Evolutionary conservation across 2,797 vertebrate species (phyloP).

Genomic region (Syndactyla subalaris): DNA sequence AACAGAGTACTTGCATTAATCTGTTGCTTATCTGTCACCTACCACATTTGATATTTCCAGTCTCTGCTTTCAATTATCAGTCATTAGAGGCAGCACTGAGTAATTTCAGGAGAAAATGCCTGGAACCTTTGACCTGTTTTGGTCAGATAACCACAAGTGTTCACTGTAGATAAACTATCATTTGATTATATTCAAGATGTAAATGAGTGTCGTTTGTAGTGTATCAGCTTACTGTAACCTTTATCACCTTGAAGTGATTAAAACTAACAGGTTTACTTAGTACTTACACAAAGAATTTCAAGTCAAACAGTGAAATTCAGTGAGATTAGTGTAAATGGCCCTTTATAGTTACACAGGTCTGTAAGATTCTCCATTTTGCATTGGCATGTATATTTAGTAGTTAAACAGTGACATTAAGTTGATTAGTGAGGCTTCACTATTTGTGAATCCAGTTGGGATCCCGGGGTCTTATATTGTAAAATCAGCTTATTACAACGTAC

Average conservation of each 20-base stretch:
- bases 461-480: background rate
- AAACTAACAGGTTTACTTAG: constrained; percentile 71
- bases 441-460: background rate
- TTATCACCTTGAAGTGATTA: constrained; percentile 71
- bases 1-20: constrained; percentile 78
- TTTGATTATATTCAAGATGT: constrained; percentile 75
- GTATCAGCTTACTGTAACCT: constrained; percentile 71
- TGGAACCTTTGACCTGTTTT: constrained; percentile 87
- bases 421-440: background rate
- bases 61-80: constrained; percentile 90
- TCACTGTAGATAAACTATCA: constrained; percentile 87
- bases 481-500: background rate
- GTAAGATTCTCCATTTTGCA: constrained; percentile 37
- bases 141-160: constrained; percentile 88
- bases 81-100: constrained; percentile 81
- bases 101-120: constrained; percentile 83
- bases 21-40: constrained; percentile 80
- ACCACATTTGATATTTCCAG: constrained; percentile 77
- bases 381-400: constrained; percentile 18
- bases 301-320: constrained; percentile 70
- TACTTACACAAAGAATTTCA: constrained; percentile 61
- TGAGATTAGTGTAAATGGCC: constrained; percentile 62
- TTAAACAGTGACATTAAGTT: constrained; percentile 42
- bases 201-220: constrained; percentile 69
- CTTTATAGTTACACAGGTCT: constrained; percentile 1